phyloP scores from a whole-genome alignment of 2,888 invertebrate species.

The Eilema griseolum region DNA sequence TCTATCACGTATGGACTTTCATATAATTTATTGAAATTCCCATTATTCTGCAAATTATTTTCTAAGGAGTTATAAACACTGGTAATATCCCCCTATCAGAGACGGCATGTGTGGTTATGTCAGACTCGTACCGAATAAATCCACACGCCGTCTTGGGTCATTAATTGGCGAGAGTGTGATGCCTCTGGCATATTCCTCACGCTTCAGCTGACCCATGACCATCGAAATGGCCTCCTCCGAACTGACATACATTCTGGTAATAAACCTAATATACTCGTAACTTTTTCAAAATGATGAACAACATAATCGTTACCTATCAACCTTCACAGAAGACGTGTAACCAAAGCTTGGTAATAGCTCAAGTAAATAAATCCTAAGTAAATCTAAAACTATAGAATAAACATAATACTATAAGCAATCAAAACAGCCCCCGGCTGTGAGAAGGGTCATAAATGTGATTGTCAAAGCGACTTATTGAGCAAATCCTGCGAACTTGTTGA shows the following conservation, averaged over 20 bases:
- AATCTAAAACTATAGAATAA: slow-evolving; percentile 19
- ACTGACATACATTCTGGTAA: background rate
- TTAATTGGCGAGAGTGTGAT: no score
- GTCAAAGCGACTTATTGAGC: slow-evolving; percentile 17
- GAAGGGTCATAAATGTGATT: slow-evolving; percentile 20
- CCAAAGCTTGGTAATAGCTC: slow-evolving; percentile 17
- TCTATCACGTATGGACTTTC: no score
- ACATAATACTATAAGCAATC: slow-evolving; percentile 15
- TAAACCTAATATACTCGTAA: background rate
- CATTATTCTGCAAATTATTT: no score
- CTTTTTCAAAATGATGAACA: background rate
- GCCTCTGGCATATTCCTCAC: no score
- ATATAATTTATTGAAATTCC: no score
- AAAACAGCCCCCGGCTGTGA: slow-evolving; percentile 8
- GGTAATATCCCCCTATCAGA: no score
- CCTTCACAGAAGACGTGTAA: slow-evolving; percentile 9
- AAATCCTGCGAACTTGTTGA: slow-evolving; percentile 13
- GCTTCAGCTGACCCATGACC: no score
- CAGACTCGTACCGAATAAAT: no score
- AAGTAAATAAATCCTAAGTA: slow-evolving; percentile 24
- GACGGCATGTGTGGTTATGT: no score
- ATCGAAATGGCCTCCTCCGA: no score
- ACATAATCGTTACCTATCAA: slow-evolving; percentile 10
- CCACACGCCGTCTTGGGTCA: no score
- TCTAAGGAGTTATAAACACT: no score